phyloP scores from a whole-genome alignment of 2,113 vertebrate genomes.

The Phoenicopterus ruber region DNA sequence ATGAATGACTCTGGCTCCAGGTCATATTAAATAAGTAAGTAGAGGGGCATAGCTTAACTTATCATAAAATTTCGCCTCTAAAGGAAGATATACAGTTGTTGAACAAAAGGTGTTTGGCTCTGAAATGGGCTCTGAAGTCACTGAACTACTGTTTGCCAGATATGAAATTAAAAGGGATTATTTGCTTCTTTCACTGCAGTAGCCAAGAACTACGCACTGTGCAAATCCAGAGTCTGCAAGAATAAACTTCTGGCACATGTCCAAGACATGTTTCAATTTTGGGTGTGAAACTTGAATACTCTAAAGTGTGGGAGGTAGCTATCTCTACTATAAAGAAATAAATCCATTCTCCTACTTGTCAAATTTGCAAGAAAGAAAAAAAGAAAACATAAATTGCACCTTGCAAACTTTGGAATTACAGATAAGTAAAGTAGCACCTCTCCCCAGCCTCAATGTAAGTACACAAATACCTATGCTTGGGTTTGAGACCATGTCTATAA shows the following conservation, averaged over 20 bases:
- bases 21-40: background rate
- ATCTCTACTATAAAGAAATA: background rate
- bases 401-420: background rate
- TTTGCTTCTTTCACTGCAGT: background rate
- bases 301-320: background rate
- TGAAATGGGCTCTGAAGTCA: background rate
- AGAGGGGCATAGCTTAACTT: background rate
- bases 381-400: rapidly evolving
- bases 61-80: background rate
- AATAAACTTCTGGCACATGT: background rate
- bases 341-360: background rate
- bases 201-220: background rate
- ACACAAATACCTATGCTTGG: background rate
- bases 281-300: background rate
- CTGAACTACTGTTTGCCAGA: background rate
- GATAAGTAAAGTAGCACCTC: background rate
- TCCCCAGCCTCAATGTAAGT: background rate
- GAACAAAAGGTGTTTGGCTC: background rate
- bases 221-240: background rate
- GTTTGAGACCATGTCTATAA: background rate
- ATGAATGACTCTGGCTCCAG: background rate
- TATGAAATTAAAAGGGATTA: background rate
- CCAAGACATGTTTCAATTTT: background rate
- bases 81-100: background rate
- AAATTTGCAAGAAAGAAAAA: background rate